A percentile compares a stretch with the other conserved stretches of the same genome.
Evolutionary conservation across 2,113 vertebrate species (phyloP).

Genomic region (Struthidea cinerea): DNA sequence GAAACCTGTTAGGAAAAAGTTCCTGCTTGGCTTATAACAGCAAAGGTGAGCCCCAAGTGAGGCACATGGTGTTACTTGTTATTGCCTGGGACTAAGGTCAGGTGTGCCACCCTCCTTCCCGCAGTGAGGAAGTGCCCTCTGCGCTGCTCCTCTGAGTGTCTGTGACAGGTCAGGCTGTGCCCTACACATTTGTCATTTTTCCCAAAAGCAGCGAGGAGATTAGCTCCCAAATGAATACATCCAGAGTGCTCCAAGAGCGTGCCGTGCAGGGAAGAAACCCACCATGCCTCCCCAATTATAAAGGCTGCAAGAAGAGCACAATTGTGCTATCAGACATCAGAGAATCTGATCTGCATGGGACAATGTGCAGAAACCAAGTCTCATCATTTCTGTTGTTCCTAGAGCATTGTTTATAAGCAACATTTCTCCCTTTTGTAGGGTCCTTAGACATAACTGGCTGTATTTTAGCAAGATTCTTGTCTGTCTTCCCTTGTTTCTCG

Average conservation of each 20-base stretch:
- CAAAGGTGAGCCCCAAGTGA: neutral
- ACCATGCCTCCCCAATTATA: fast-evolving
- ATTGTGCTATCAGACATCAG: neutral
- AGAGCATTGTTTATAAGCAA: neutral
- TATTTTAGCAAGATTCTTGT: neutral
- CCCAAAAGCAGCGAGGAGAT: neutral
- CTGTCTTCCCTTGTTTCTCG: conserved; percentile 3
- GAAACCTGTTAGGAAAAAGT: neutral
- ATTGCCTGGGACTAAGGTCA: neutral
- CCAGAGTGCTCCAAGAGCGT: neutral
- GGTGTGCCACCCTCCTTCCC: neutral
- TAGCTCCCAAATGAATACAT: neutral
- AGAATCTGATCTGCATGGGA: neutral
- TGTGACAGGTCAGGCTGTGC: neutral
- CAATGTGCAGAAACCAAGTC: neutral
- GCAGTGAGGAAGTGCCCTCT: neutral
- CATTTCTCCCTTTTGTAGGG: neutral
- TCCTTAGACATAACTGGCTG: neutral
- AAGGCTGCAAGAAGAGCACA: neutral
- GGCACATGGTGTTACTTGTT: neutral
- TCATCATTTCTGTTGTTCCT: fast-evolving
- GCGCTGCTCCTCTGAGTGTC: fast-evolving
- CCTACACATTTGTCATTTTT: neutral
- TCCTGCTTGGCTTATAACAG: neutral
- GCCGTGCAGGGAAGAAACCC: neutral